These are phyloP conservation scores for Cyanocitta stelleri DNA, from an alignment of 2,113 vertebrate genomes.

Conservation along the genomic window DNA sequence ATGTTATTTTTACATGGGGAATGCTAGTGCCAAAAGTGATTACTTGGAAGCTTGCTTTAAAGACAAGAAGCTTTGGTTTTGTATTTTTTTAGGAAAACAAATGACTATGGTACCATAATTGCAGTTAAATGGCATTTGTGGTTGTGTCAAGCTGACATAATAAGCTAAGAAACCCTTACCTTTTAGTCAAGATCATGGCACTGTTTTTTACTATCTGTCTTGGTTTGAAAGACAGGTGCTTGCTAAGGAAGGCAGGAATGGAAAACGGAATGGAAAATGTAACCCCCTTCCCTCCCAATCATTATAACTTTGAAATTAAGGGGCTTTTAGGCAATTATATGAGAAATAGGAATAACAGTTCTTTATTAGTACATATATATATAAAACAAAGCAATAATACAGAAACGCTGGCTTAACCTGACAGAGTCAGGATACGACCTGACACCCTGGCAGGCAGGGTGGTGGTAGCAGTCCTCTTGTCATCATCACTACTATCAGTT, in stretches of 20 bases:
- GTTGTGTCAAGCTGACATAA: background rate
- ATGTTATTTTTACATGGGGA: background rate
- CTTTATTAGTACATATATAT: background rate
- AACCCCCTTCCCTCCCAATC: background rate
- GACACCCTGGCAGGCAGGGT: background rate
- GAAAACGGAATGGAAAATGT: background rate
- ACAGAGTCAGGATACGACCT: background rate
- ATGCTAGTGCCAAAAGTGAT: conserved; percentile 23
- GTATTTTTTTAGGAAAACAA: background rate
- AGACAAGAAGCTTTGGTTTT: background rate
- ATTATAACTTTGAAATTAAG: background rate
- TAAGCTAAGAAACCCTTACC: background rate
- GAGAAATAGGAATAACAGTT: background rate
- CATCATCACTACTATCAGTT: conserved; percentile 70
- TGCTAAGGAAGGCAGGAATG: background rate
- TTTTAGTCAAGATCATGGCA: background rate
- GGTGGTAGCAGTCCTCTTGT: background rate
- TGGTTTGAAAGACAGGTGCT: background rate
- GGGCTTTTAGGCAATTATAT: background rate
- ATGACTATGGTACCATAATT: background rate
- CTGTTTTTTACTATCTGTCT: background rate
- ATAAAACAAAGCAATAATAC: background rate
- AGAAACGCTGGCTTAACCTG: background rate
- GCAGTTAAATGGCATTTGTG: background rate
- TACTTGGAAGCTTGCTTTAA: background rate